Evolutionary conservation across 23 tunicate species (phyloP), one percentile per base, ranked within the genome.

Genomic region (Diplosoma virens): DNA sequence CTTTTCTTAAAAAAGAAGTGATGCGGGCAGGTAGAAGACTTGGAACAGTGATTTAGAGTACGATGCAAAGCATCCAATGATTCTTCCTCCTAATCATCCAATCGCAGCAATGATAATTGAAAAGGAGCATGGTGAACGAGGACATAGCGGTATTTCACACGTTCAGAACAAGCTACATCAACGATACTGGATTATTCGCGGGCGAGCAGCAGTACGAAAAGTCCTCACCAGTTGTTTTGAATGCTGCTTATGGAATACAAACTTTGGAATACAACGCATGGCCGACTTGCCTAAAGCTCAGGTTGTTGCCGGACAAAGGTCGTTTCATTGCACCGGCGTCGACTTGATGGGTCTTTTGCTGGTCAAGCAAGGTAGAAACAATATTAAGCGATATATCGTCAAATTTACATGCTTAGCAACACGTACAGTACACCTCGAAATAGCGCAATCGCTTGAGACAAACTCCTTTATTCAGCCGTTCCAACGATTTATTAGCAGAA

Each of bases 341-440:
- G 85, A 72, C 34, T 80, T 50, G 52, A 71, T 71, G 66, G 85
- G 85, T 4, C 85, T 80, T 80, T n/a, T 33, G 1, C 1, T 50
- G 47, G 48, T 71, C n/a, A 80, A 80, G 33, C 52, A 29, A 1
- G 85, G 85, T 1, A 67, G 85, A 3, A 47, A 30, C 21, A 18
- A 28, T 2, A 67, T 52, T 3, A 71, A 80, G 73, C 85, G 85
- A 2, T 80, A 71, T 32, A 67, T 21, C 2, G 50, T 47, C 67
- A 32, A 73, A 1, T 71, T 80, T 50, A 73, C 81, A 18, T 80
- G 85, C 33, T 25, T 80, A 26, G 79, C 79, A 3, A 80, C 85
- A 25, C 66, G 81, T 4, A 80, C 85, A 3, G 80, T 80, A 14
- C 79, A 80, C 35, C 50, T 80, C 17, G 85, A 80, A 32, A 26